Evolutionary conservation across 1,140 invertebrate genomes (phyloP).

Genomic region (Carposina sasakii): DNA sequence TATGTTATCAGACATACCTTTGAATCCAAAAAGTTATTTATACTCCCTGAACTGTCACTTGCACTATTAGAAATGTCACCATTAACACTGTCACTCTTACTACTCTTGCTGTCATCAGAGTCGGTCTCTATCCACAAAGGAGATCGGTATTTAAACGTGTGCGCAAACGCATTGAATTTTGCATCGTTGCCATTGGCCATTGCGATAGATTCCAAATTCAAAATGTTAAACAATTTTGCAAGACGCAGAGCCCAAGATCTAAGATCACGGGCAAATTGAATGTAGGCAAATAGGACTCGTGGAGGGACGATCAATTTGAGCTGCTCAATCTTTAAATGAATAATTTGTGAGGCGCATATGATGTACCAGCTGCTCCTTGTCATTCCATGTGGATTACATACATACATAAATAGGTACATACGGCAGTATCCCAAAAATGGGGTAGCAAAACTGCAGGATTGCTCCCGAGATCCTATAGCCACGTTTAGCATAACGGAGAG

Average conservation of each 20-base stretch:
- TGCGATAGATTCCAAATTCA: conserved; percentile 5
- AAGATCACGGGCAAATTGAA: conserved; percentile 47
- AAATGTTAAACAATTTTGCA: conserved; percentile 6
- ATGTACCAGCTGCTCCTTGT: no score
- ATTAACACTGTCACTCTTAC: conserved; percentile 19
- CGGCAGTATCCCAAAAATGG: no score
- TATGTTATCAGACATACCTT: no score
- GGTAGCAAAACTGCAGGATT: no score
- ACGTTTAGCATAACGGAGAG: no score
- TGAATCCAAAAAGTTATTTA: conserved; percentile 66
- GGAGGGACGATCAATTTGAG: conserved; percentile 20
- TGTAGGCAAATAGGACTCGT: conserved; percentile 43
- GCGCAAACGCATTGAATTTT: conserved; percentile 49
- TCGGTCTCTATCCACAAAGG: conserved; percentile 68
- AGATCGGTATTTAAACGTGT: conserved; percentile 67
- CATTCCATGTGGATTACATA: no score
- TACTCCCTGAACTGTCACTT: conserved; percentile 51
- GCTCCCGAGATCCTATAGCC: no score
- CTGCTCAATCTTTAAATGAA: background rate
- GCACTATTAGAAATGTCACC: conserved; percentile 45
- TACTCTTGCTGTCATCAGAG: conserved; percentile 46
- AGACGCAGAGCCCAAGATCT: conserved; percentile 10
- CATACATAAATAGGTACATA: no score
- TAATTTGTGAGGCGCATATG: no score
- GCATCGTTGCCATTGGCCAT: conserved; percentile 39